Percentiles rank a stretch among this genome's conserved stretches.
Conservation (phyloP, 2,888 invertebrate species). For the Adelognathus sp. region DNA sequence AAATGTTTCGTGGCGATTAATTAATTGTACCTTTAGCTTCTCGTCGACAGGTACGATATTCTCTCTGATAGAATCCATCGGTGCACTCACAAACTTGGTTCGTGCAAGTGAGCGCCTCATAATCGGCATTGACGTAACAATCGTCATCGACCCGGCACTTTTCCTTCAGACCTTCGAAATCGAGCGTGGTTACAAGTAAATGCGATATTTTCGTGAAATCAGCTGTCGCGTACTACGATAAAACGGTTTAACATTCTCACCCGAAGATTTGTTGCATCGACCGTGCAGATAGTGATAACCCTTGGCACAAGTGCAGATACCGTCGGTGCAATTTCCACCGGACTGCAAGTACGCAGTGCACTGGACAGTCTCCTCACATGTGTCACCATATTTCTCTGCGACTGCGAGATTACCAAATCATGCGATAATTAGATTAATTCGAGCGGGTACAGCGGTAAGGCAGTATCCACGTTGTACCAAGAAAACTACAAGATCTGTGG, state of each 20-base stretch:
- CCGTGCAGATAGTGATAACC: constrained; percentile 74
- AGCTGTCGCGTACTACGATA: background rate
- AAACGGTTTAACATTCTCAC: constrained; percentile 55
- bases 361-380: constrained; percentile 69
- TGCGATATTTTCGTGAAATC: background rate
- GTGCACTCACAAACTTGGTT: constrained; percentile 69
- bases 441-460: background rate
- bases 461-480: too few relatives aligned
- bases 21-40: constrained; percentile 59
- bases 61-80: constrained; percentile 73
- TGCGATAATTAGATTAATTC: background rate
- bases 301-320: constrained; percentile 64
- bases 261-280: constrained; percentile 67
- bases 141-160: constrained; percentile 68
- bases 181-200: background rate
- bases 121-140: constrained; percentile 72
- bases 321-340: constrained; percentile 66
- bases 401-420: constrained; percentile 56
- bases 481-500: background rate
- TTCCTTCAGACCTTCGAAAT: constrained; percentile 66
- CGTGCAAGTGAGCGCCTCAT: constrained; percentile 68
- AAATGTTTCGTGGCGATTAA: too few relatives aligned
- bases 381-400: constrained; percentile 62
- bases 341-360: constrained; percentile 66
- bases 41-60: constrained; percentile 75